Conservation (phyloP, 2,113 vertebrate species). For the Nesoenas mayeri region DNA sequence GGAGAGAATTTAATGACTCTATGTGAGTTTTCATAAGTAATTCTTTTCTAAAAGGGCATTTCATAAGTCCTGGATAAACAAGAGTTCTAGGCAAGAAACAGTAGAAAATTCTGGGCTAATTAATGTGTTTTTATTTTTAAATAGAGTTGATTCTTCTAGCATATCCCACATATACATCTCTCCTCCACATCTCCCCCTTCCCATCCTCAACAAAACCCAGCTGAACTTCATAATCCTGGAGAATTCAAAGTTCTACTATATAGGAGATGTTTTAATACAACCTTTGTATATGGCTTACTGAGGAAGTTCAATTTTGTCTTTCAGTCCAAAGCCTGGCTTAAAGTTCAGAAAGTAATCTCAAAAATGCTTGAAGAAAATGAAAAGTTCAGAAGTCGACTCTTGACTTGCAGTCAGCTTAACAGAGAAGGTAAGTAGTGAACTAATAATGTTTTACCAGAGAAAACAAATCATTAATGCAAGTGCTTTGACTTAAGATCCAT, state of each 20-base stretch:
- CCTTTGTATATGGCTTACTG: background rate
- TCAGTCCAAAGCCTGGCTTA: slow-evolving; percentile 74
- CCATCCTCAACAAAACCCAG: background rate
- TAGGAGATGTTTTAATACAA: background rate
- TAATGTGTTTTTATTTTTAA: background rate
- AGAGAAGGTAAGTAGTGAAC: slow-evolving; percentile 61
- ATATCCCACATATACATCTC: background rate
- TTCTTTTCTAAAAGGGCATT: background rate
- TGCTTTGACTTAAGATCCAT: background rate
- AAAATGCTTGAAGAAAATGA: slow-evolving; percentile 90
- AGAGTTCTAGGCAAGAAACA: background rate
- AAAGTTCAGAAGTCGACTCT: slow-evolving; percentile 78
- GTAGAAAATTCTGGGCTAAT: background rate
- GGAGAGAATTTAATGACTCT: background rate
- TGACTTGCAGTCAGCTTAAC: slow-evolving; percentile 48
- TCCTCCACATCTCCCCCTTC: background rate
- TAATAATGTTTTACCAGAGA: background rate
- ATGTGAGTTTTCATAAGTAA: background rate
- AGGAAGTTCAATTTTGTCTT: slow-evolving; percentile 28
- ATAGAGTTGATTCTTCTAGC: background rate
- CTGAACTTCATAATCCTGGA: background rate
- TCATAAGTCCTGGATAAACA: background rate
- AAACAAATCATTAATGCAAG: background rate
- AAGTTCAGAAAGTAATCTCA: slow-evolving; percentile 83
- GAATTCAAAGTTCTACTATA: background rate